A percentile compares a stretch with the other conserved stretches of the same genome.
Conservation (phyloP, 2,797 vertebrate genomes). For the Pachyuromys duprasi region DNA sequence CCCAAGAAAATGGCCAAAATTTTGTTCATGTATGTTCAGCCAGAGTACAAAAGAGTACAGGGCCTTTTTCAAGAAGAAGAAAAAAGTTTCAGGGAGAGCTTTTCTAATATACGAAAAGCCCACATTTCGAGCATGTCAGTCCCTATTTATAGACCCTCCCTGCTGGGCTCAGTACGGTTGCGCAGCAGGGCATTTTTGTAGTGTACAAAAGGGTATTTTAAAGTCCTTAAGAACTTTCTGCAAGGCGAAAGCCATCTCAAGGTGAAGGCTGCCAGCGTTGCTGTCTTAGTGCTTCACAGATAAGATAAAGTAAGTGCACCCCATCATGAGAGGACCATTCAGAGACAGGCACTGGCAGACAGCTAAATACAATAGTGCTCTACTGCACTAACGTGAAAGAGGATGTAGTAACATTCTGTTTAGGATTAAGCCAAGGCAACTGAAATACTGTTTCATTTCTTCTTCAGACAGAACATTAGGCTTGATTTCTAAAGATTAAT, state of each 20-base stretch:
- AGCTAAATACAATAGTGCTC: constrained; percentile 4
- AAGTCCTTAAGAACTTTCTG: constrained; percentile 68
- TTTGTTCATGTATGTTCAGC: constrained; percentile 37
- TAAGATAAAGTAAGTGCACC: constrained; percentile 38
- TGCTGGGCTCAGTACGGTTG: constrained; percentile 59
- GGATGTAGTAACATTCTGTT: constrained; percentile 25
- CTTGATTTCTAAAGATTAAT: constrained; percentile 51
- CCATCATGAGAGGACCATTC: constrained; percentile 32
- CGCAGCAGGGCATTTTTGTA: constrained; percentile 64
- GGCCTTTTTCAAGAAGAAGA: constrained; percentile 67
- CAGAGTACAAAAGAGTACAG: constrained; percentile 52
- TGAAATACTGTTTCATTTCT: constrained; percentile 16
- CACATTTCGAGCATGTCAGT: constrained; percentile 61
- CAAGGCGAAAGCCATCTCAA: constrained; percentile 66
- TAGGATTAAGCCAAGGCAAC: constrained; percentile 21
- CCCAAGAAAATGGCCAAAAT: constrained; percentile 51
- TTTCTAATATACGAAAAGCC: constrained; percentile 68
- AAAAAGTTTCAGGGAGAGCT: constrained; percentile 66
- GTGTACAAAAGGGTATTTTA: constrained; percentile 67
- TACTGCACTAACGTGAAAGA: neutral
- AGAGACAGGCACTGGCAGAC: neutral
- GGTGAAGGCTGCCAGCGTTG: constrained; percentile 58
- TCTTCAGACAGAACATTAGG: constrained; percentile 45
- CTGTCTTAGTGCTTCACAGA: constrained; percentile 51
- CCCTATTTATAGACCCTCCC: constrained; percentile 73